These are phyloP conservation scores for Morbakka virulenta DNA, from an alignment of 30 jellyfish, hydroid and myxozoan species.

Conservation along the genomic window DNA sequence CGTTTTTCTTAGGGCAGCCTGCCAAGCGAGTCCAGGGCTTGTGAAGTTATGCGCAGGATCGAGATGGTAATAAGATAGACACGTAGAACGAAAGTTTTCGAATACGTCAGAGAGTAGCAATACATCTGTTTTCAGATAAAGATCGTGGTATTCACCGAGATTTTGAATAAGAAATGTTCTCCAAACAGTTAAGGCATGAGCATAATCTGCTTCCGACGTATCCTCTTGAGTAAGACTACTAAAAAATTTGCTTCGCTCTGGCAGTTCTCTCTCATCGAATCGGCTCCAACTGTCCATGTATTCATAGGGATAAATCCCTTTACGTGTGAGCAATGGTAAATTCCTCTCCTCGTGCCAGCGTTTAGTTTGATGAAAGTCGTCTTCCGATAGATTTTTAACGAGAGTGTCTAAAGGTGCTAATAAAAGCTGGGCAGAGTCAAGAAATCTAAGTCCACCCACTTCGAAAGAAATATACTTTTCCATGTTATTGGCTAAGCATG, in stretches of 20 bases:
- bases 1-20: slow-evolving; percentile 27
- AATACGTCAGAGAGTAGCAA: no score
- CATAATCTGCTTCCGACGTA: slow-evolving; percentile 26
- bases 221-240: slow-evolving; percentile 2
- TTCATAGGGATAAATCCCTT: slow-evolving; percentile 71
- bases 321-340: slow-evolving; percentile 27
- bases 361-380: not conserved
- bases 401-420: slow-evolving; percentile 27
- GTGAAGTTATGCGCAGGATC: slow-evolving; percentile 48
- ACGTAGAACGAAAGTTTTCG: slow-evolving; percentile 13
- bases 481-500: slow-evolving; percentile 15
- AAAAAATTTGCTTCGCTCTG: slow-evolving; percentile 5
- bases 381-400: slow-evolving; percentile 14
- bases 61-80: slow-evolving; percentile 14
- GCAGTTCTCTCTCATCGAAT: slow-evolving; percentile 35
- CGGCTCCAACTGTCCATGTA: slow-evolving; percentile 31
- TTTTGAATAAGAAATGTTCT: not conserved
- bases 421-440: slow-evolving; percentile 33
- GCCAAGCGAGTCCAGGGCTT: slow-evolving; percentile 59
- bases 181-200: slow-evolving; percentile 31
- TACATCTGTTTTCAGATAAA: no score
- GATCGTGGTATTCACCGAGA: slow-evolving; percentile 32
- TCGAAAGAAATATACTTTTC: slow-evolving; percentile 32
- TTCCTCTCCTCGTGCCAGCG: not conserved
- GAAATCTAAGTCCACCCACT: slow-evolving; percentile 22